phyloP scores from a whole-genome alignment of 2,797 vertebrate species.

The Cirrhinus mrigala region DNA sequence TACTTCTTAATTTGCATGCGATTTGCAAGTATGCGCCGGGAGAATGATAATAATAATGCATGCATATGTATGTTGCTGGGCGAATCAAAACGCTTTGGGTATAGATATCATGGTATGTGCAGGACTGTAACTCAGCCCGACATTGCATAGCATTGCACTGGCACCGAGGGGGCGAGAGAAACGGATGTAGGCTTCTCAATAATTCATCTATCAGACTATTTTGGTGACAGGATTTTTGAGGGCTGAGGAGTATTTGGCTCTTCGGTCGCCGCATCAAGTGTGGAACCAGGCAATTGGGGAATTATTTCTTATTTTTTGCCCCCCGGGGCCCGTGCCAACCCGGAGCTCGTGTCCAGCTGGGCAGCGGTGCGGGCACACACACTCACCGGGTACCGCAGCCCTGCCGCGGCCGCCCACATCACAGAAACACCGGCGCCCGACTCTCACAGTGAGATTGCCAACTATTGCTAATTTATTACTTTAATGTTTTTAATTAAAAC shows the following conservation, averaged over 20 bases:
- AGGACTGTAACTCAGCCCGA: slow-evolving; percentile 69
- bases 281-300: slow-evolving; percentile 42
- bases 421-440: slow-evolving; percentile 8
- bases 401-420: slow-evolving; percentile 1
- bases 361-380: slow-evolving; percentile 77
- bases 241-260: slow-evolving; percentile 41
- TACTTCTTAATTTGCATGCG: neutral
- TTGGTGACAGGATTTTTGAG: slow-evolving; percentile 59
- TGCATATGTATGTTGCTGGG: slow-evolving; percentile 26
- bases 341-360: slow-evolving; percentile 74
- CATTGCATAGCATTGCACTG: slow-evolving; percentile 65
- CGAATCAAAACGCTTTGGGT: slow-evolving; percentile 53
- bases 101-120: slow-evolving; percentile 65
- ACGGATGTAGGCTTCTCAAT: slow-evolving; percentile 65
- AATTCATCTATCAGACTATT: slow-evolving; percentile 66
- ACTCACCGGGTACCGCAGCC: slow-evolving; percentile 22
- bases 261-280: slow-evolving; percentile 32
- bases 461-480: neutral
- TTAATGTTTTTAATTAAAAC: neutral
- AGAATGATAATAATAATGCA: neutral
- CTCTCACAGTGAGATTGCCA: slow-evolving; percentile 22
- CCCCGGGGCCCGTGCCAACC: slow-evolving; percentile 74
- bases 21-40: neutral
- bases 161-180: slow-evolving; percentile 59
- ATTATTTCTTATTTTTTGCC: slow-evolving; percentile 29